Conservation (phyloP, 2,797 vertebrate genomes). For the Numenius phaeopus region DNA sequence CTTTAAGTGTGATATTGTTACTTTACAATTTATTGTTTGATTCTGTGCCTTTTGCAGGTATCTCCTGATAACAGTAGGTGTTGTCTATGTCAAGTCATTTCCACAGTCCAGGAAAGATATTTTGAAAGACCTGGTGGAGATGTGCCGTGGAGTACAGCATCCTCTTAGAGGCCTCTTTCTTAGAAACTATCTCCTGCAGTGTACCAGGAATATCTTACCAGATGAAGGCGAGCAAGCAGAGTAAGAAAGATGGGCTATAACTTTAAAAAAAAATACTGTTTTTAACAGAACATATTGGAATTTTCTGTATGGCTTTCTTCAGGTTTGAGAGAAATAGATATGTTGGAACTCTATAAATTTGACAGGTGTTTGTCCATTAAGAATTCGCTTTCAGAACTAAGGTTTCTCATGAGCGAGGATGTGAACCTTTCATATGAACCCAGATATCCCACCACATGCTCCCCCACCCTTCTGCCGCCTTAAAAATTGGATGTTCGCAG, state of each 20-base stretch:
- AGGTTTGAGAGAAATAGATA: background rate
- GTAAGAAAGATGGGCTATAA: constrained; percentile 78
- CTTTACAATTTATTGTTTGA: background rate
- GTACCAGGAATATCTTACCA: constrained; percentile 96
- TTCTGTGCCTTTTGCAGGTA: constrained; percentile 83
- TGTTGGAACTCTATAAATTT: background rate
- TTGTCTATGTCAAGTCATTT: constrained; percentile 98
- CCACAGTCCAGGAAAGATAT: constrained; percentile 98
- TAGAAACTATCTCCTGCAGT: constrained; percentile 96
- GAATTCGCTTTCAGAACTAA: background rate
- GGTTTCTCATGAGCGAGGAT: background rate
- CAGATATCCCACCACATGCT: background rate
- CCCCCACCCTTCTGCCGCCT: background rate
- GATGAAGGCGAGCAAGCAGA: constrained; percentile 94
- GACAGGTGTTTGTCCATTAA: background rate
- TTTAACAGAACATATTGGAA: background rate
- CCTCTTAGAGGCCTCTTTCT: constrained; percentile 96
- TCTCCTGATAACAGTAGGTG: constrained; percentile 96
- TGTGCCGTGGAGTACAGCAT: constrained; percentile 98
- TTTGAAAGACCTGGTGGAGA: constrained; percentile 97
- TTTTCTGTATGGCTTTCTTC: background rate
- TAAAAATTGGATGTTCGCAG: background rate
- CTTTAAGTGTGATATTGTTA: background rate
- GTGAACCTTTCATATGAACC: background rate
- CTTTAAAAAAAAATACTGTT: background rate